Evolutionary conservation across 2,888 invertebrate species (phyloP).

Genomic region (Fragum fragum): DNA sequence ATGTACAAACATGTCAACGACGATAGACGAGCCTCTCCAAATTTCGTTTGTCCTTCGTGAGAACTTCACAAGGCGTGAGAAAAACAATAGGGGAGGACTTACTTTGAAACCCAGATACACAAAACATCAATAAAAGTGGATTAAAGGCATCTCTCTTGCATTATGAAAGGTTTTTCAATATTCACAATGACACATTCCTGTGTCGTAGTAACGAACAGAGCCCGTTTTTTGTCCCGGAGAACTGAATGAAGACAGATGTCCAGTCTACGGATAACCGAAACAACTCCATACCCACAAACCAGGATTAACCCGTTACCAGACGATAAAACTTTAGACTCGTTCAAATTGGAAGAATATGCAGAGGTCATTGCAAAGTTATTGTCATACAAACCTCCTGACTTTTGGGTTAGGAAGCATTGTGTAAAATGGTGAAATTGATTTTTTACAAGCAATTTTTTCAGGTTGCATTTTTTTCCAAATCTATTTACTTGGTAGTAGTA

Average conservation of each 20-base stretch:
- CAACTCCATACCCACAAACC: background rate
- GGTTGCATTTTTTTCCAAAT: background rate
- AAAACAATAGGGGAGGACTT: slow-evolving; percentile 21
- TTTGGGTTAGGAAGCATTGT: slow-evolving; percentile 10
- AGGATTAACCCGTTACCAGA: background rate
- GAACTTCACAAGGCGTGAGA: slow-evolving; percentile 20
- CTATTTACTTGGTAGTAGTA: background rate
- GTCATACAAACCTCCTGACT: background rate
- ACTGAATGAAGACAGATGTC: background rate
- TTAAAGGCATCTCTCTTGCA: slow-evolving; percentile 23
- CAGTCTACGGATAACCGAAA: background rate
- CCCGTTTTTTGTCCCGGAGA: background rate
- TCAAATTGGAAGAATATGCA: background rate
- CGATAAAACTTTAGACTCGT: background rate
- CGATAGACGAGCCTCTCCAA: slow-evolving; percentile 16
- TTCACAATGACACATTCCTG: slow-evolving; percentile 17
- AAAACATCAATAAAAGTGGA: slow-evolving; percentile 27
- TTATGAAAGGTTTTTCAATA: slow-evolving; percentile 16
- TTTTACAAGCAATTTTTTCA: background rate
- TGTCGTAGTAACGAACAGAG: slow-evolving; percentile 3
- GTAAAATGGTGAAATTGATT: background rate
- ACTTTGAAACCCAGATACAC: slow-evolving; percentile 12
- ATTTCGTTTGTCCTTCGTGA: background rate
- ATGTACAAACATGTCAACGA: slow-evolving; percentile 30
- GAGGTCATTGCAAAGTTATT: background rate